phyloP scores from a whole-genome alignment of 1,140 invertebrate genomes.

The Pissodes strobi region DNA sequence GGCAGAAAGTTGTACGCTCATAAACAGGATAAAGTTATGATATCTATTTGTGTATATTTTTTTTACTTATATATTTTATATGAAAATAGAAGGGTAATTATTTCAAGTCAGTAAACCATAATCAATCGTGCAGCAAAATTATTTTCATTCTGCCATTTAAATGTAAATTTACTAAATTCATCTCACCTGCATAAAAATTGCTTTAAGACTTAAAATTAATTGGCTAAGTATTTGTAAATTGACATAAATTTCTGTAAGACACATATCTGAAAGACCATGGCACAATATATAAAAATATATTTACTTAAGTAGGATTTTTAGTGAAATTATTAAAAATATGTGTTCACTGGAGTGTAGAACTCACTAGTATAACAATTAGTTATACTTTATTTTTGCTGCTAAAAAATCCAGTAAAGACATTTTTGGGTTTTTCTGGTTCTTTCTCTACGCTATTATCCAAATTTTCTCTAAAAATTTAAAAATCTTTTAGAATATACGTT shows the following conservation, averaged over 20 bases:
- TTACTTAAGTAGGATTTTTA: background rate
- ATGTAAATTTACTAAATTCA: too few species aligned
- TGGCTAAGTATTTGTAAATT: constrained; percentile 9
- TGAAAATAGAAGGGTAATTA: too few species aligned
- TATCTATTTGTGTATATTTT: too few species aligned
- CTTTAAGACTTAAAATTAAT: background rate
- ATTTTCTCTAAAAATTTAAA: constrained; percentile 5
- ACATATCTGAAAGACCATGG: constrained; percentile 11
- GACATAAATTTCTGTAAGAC: constrained; percentile 8
- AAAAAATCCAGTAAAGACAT: constrained; percentile 1
- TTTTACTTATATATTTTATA: too few species aligned
- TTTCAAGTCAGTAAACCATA: too few species aligned
- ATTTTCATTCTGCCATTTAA: too few species aligned
- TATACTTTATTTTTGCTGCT: background rate
- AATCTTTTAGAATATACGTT: background rate
- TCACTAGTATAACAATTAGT: too few species aligned
- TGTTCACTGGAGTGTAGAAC: too few species aligned
- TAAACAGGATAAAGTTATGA: too few species aligned
- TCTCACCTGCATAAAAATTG: background rate
- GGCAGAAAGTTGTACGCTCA: too few species aligned
- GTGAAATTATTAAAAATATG: background rate
- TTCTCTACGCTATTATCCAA: background rate
- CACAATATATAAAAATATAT: constrained; percentile 12
- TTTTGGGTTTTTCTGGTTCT: constrained; percentile 7
- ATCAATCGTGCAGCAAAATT: too few species aligned